Percentiles rank a stretch among this genome's conserved stretches.
These are phyloP conservation scores for Aspidoscelis tigris DNA, from an alignment of 2,113 vertebrate species.

Conservation along the genomic window DNA sequence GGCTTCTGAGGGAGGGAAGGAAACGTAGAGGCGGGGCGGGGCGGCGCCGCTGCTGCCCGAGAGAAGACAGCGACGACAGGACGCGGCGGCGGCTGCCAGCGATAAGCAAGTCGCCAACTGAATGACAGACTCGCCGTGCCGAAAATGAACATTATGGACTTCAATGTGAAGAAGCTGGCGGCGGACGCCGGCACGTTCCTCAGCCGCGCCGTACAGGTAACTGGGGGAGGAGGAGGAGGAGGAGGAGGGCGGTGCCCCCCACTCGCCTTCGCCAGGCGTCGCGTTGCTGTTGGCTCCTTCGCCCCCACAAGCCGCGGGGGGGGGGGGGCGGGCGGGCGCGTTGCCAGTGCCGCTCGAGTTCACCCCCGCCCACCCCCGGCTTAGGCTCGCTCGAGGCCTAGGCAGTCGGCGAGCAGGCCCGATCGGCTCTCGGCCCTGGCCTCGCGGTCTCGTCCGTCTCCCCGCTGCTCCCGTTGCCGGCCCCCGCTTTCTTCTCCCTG, in stretches of 20 bases:
- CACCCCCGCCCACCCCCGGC: background rate
- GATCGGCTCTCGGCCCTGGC: background rate
- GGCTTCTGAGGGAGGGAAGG: slow-evolving; percentile 10
- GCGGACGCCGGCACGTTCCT: slow-evolving; percentile 95
- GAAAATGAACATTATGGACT: slow-evolving; percentile 85
- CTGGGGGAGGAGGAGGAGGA: background rate
- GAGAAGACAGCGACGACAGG: background rate
- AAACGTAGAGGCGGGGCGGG: too few relatives aligned
- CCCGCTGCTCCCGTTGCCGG: background rate
- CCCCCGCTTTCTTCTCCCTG: too few relatives aligned
- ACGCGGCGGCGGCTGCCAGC: too few relatives aligned
- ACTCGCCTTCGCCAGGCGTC: background rate
- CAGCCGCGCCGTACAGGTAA: slow-evolving; percentile 93
- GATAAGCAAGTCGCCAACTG: background rate
- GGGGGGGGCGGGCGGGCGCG: too few relatives aligned
- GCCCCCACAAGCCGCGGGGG: too few relatives aligned
- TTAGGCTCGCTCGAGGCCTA: background rate
- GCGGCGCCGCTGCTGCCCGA: background rate
- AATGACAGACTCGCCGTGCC: slow-evolving; percentile 25
- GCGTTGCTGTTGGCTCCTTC: background rate
- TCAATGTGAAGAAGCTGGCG: slow-evolving; percentile 93
- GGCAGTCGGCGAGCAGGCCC: background rate
- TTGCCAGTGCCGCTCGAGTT: too few relatives aligned
- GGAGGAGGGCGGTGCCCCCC: slow-evolving; percentile 11
- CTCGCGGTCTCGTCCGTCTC: background rate